These are phyloP conservation scores for Myodes glareolus DNA, from an alignment of 2,113 vertebrate species.

Conservation along the genomic window DNA sequence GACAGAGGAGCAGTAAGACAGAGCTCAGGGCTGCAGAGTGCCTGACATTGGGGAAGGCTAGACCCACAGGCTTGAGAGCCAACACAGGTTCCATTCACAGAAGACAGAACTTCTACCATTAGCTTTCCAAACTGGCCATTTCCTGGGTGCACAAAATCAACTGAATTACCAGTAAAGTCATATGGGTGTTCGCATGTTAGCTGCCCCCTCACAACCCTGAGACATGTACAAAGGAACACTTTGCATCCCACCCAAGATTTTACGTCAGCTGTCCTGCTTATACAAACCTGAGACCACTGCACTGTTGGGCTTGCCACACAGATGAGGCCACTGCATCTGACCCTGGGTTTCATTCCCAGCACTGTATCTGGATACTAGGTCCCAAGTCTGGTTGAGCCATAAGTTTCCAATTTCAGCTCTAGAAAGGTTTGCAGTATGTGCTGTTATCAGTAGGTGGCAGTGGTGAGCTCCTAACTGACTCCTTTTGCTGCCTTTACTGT, in stretches of 20 bases:
- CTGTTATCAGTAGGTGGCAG: neutral
- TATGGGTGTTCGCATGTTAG: neutral
- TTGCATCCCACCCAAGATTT: rapidly evolving
- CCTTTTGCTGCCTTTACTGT: conserved; percentile 20
- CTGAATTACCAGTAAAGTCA: neutral
- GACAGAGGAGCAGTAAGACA: neutral
- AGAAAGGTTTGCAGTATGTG: neutral
- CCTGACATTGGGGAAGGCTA: neutral
- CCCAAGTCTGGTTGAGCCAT: neutral
- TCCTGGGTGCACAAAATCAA: neutral
- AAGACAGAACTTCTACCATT: neutral
- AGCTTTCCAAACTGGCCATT: neutral
- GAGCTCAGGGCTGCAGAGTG: neutral
- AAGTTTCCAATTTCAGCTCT: neutral
- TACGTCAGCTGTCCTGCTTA: neutral
- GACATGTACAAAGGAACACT: neutral
- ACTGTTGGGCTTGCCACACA: neutral
- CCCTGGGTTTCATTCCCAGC: neutral
- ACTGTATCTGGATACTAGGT: neutral
- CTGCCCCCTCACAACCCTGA: neutral
- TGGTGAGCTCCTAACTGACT: neutral
- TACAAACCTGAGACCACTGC: neutral
- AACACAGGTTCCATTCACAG: neutral
- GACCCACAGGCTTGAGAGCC: neutral
- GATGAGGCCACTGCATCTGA: neutral